Percentiles rank a stretch among this genome's conserved stretches.
Evolutionary conservation across 2,113 vertebrate species (phyloP).

Genomic region (Psilopsiagon aymara): DNA sequence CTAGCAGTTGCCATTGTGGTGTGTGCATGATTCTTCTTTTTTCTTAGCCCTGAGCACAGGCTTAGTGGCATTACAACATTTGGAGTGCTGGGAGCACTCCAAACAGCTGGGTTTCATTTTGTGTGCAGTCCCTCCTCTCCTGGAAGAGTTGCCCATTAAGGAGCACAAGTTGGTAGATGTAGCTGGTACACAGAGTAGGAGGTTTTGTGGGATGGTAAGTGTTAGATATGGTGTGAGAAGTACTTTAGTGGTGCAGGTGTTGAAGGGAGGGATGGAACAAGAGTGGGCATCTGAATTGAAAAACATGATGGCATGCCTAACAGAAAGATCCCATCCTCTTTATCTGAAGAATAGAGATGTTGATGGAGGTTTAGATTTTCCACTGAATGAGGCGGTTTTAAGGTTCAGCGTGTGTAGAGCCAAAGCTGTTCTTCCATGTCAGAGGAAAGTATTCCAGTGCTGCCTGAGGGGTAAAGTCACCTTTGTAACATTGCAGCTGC

Average conservation of each 20-base stretch:
- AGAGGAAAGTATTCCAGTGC: not conserved
- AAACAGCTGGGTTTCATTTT: fast-evolving
- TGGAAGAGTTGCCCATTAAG: not conserved
- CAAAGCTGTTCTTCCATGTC: not conserved
- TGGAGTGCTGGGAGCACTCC: not conserved
- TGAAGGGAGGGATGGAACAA: not conserved
- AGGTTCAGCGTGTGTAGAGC: not conserved
- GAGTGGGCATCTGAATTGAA: not conserved
- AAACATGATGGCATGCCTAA: fast-evolving
- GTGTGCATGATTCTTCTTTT: not conserved
- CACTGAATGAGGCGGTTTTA: not conserved
- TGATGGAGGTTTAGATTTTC: not conserved
- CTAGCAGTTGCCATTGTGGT: not conserved
- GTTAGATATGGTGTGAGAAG: not conserved
- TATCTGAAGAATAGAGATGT: fast-evolving
- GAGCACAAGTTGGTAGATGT: not conserved
- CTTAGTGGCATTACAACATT: not conserved
- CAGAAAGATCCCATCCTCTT: not conserved
- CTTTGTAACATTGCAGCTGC: not conserved
- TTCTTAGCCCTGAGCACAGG: not conserved
- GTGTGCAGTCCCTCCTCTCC: not conserved
- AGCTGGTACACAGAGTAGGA: not conserved
- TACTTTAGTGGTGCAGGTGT: not conserved
- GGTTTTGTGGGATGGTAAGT: not conserved
- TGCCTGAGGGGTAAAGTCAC: not conserved